Percentiles rank a stretch among this genome's conserved stretches.
Evolutionary conservation across 1,140 invertebrate species (phyloP).

Genomic region (Apis florea): DNA sequence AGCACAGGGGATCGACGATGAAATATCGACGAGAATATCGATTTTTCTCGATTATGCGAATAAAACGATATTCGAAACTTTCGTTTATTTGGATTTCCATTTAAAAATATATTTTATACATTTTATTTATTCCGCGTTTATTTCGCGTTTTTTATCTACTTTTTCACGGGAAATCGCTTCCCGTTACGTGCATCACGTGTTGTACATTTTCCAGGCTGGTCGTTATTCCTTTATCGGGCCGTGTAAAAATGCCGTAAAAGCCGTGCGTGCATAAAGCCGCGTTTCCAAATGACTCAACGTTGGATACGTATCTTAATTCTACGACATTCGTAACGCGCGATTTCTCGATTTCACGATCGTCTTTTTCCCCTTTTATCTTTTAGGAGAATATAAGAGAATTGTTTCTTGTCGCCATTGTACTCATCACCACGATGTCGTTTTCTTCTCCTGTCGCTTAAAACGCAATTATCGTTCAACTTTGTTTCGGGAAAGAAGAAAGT

Average conservation of each 20-base stretch:
- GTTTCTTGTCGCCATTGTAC: not conserved
- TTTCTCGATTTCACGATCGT: not conserved
- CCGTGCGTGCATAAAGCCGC: not conserved
- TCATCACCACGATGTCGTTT: not conserved
- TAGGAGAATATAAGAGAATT: too few species aligned
- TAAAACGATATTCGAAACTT: too few species aligned
- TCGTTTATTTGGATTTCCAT: too few species aligned
- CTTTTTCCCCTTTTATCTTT: not conserved
- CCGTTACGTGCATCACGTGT: not conserved
- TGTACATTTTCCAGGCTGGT: not conserved
- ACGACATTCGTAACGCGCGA: too few species aligned
- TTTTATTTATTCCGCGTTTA: not conserved
- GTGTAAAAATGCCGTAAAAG: conserved; percentile 10
- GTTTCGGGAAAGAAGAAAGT: not conserved
- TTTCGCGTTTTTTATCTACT: not conserved
- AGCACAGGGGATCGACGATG: too few species aligned
- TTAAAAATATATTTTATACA: too few species aligned
- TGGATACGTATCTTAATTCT: not conserved
- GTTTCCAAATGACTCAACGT: not conserved
- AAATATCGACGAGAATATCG: too few species aligned
- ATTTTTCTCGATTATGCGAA: too few species aligned
- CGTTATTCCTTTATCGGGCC: conserved; percentile 22
- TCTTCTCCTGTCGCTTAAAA: conserved; percentile 14
- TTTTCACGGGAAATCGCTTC: not conserved
- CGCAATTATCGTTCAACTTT: conserved; percentile 17